Conservation (phyloP, 2,113 vertebrate genomes). For the Morone chrysops region DNA sequence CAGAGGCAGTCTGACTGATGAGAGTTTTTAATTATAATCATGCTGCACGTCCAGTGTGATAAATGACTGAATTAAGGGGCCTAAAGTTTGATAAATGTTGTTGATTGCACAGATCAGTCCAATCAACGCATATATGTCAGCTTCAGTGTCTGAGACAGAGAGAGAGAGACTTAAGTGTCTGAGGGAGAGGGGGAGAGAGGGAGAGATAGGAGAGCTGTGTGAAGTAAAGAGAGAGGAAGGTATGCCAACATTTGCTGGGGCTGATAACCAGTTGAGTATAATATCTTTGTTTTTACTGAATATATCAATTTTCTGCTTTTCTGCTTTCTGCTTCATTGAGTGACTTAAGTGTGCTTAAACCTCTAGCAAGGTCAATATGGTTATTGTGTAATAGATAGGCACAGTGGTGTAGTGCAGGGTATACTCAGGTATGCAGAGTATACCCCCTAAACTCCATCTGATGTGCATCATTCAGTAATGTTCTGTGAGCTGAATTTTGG, state of each 20-base stretch:
- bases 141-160: neutral
- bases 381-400: neutral
- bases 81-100: constrained; percentile 71
- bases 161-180: too few relatives aligned
- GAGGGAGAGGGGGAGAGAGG: neutral
- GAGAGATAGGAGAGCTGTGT: neutral
- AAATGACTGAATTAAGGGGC: constrained; percentile 59
- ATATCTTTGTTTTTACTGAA: neutral
- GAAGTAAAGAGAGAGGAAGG: neutral
- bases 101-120: constrained; percentile 55
- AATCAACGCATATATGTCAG: constrained; percentile 41
- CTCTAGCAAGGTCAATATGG: neutral
- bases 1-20: constrained; percentile 59
- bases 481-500: too few relatives aligned
- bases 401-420: too few relatives aligned
- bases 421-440: too few relatives aligned
- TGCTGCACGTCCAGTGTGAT: constrained; percentile 46
- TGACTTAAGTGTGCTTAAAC: neutral
- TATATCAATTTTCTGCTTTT: neutral
- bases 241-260: neutral
- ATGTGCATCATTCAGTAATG: too few relatives aligned
- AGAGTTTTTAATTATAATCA: constrained; percentile 69
- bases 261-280: neutral
- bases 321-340: too few relatives aligned
- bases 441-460: too few relatives aligned